Evolutionary conservation across 1,140 invertebrate species (phyloP), one percentile per base, ranked within the genome.

Genomic region (Stenopsyche tienmushanensis): DNA sequence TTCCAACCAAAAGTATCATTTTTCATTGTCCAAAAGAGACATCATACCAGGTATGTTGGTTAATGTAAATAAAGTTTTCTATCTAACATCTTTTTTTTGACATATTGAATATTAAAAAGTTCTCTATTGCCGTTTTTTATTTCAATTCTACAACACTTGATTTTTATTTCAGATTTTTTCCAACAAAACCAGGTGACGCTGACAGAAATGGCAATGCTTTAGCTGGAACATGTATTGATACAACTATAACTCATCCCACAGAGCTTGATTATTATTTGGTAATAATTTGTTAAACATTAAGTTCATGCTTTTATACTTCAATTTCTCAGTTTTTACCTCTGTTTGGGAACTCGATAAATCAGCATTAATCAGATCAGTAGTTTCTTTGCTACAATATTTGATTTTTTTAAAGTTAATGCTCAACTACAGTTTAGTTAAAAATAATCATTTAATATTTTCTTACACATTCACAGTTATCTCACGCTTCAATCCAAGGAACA

Each of bases 1-100:
- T 85, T 84, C 57, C 80, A 84, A 67, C 91, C 93, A 0, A 83
- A 86, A 55, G 85, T 96, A 20, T 89, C 91, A 21, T 94, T 94
- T 72, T 72, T 96, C 1, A 88, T 96, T 3, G 94, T 97, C 0
- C 93, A 96, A 71, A 97, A 96, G 77, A 83, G 93, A 3, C 94
- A 97, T 80, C 93, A 95, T 70, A 92, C 92, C 1, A 82, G 89
- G 71, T 89, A 55, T 55, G 17, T 29, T 34, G n/a, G 13, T 34
- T 10, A 55, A 55, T 60, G 25, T 60, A 10, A 47, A 45, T 52
- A 20, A 13, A 15, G 17, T 34, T 60, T 23, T 45, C 41, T 18
- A 42, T 44, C 13, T 20, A 10, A 44, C 2, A 13, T 21, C 7
- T 47, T 7, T 47, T 47, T 47, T 34, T n/a, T 8, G 29, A 26